Base-by-base conservation (phyloP, 2,113 vertebrate genomes). In the Ancistrus triradiatus region DNA sequence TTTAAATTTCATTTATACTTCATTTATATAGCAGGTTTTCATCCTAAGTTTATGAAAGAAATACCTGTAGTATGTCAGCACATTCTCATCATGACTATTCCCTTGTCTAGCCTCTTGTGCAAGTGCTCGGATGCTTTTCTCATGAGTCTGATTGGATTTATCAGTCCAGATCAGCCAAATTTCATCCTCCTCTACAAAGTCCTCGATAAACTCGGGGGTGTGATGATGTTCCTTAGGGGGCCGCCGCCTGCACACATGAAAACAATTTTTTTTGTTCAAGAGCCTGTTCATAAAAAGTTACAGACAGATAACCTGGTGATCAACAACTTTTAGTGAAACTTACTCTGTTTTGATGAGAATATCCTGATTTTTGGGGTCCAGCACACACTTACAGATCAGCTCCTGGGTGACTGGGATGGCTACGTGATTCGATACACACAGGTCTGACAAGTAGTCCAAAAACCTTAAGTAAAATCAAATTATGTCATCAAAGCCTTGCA, bases 351-450 rank as follows among this genome's bases (percentile, higher is more conserved):
- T 94, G 78, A 97, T 97, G 74, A 99, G 95, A 74, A 98, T 99
- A 78, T 99, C 96, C 0, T 93, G 92, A 85, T 99, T 98, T 75
- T 91, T 93, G 0, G 92, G 89, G 50, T 99, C 94, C 81, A 99
- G 83, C 49, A 99, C 95, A 51, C 95, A 99, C 76, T 98, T 99
- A 79, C 96, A 99, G 81, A 99, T 99, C 65, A 98, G 91, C 78
- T 99, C 96, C 85, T 99, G 96, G 0, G 96, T 99, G 64, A 99
- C 94, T 0, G 96, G 92, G 60, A 99, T 99, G 64, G 96, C 96
- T 1, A 98, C 90, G 52, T 93, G 89, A 81, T 99, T 99, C 73
- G 96, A 99, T 59, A 99, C 96, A 3, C 96, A 99, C 58, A 99
- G 86, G 77, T 99, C 96, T 0, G 96, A 98, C 33, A 99, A 90